phyloP scores from a whole-genome alignment of 2,113 vertebrate species.

The Poicephalus meyeri region DNA sequence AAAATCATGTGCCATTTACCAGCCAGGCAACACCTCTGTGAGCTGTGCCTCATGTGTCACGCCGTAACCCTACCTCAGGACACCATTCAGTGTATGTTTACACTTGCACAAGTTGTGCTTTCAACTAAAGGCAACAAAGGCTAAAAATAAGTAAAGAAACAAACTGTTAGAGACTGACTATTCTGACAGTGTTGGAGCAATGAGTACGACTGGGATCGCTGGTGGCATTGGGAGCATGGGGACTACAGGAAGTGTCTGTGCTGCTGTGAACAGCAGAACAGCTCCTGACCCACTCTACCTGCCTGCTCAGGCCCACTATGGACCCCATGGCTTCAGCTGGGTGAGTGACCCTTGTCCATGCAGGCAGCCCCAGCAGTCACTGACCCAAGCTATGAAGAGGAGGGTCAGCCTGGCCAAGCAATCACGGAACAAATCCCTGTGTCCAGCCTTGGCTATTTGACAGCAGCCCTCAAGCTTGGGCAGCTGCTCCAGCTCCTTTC shows the following conservation, averaged over 20 bases:
- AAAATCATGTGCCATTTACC: fast-evolving
- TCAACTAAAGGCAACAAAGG: background rate
- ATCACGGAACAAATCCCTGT: fast-evolving
- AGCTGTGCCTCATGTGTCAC: fast-evolving
- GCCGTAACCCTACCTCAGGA: fast-evolving
- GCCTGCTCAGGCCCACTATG: background rate
- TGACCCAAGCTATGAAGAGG: background rate
- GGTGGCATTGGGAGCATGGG: background rate
- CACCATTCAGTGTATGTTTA: background rate
- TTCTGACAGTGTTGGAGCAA: background rate
- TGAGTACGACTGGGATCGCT: fast-evolving
- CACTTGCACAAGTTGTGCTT: background rate
- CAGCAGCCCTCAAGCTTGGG: background rate
- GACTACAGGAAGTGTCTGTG: fast-evolving
- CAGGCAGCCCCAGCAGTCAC: fast-evolving
- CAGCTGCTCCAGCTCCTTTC: background rate
- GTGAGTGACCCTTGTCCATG: fast-evolving
- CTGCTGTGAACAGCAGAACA: fast-evolving
- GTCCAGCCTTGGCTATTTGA: background rate
- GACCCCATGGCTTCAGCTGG: background rate
- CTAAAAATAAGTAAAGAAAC: background rate
- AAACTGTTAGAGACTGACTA: background rate
- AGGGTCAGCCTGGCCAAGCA: background rate
- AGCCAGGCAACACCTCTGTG: background rate
- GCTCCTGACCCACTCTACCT: background rate